These are phyloP conservation scores for Gadopsis bispinosus DNA, from an alignment of 2,797 vertebrate species.

Conservation along the genomic window DNA sequence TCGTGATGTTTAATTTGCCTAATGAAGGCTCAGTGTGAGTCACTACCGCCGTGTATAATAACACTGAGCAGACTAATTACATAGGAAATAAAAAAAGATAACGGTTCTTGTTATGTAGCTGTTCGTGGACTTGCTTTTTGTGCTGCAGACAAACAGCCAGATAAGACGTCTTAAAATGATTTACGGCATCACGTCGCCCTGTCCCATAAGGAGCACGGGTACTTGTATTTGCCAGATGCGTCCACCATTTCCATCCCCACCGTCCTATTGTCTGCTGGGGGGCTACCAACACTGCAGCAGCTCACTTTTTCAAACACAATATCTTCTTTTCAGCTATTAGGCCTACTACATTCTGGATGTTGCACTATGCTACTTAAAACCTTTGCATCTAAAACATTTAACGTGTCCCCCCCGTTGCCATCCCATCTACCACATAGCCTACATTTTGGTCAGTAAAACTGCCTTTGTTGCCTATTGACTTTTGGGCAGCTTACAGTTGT, in stretches of 20 bases:
- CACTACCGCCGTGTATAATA: not conserved
- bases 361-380: not conserved
- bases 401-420: no score
- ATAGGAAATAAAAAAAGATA: conserved; percentile 24
- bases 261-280: not conserved
- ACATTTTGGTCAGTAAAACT: not conserved
- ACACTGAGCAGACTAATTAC: no score
- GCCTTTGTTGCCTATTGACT: not conserved
- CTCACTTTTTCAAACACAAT: not conserved
- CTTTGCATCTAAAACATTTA: not conserved
- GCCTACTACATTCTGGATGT: not conserved
- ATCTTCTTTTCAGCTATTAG: not conserved
- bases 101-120: not conserved
- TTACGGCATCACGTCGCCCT: conserved; percentile 7
- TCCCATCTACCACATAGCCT: not conserved
- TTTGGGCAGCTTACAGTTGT: not conserved
- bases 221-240: conserved; percentile 8
- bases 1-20: not conserved
- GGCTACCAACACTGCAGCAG: not conserved
- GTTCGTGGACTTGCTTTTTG: conserved; percentile 11
- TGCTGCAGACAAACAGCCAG: not conserved
- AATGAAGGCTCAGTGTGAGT: not conserved
- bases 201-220: not conserved
- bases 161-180: conserved; percentile 34
- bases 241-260: not conserved